Evolutionary conservation across 1,140 invertebrate genomes (phyloP), one percentile per base, ranked within the genome.

Genomic region (Drosophila kurseongensis): DNA sequence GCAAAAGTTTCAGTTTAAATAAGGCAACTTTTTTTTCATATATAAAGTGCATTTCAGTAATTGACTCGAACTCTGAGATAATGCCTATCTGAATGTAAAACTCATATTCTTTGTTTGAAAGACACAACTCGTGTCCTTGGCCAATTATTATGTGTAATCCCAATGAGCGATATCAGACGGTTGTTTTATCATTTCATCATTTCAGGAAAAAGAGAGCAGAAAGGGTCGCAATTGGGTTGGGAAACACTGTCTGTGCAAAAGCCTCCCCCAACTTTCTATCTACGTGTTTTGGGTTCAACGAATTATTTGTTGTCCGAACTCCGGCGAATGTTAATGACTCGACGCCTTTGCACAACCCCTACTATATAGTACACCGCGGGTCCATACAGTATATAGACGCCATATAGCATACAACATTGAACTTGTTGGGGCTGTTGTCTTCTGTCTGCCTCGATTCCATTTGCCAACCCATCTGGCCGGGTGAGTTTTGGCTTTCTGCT

Each of bases 391-490:
- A 45, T 63, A 36, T 38, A 38, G 45, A 50, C 47, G 23, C 35
- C 14, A 29, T 66, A 27, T 66, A 66, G 32, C 29, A 44, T 27
- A 38, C 44, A 66, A 50, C 45, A 65, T 65, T 45, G 62, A 56
- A 67, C 67, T 71, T 41, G 57, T 50, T 45, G 35, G 32, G 52
- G 35, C 55, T 52, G 59, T 52, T 61, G 51, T 40, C 32, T 27
- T 10, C 27, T n/a, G 14, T 41, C 27, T 59, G 32, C 32, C 23
- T 48, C 42, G 44, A 50, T 57, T 71, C 51, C 56, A 71, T 71
- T 69, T 71, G 66, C 35, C 68, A 71, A 67, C 51, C 67, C 65
- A 71, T 71, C 51, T 71, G 67, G 63, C 18, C 18, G 63, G 36
- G 56, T 57, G 54, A 44, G 14, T 71, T 69, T 71, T 57, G 65